Evolutionary conservation across 2,113 vertebrate species (phyloP), one percentile per base, ranked within the genome.

Genomic region (Megaceryle maxima): DNA sequence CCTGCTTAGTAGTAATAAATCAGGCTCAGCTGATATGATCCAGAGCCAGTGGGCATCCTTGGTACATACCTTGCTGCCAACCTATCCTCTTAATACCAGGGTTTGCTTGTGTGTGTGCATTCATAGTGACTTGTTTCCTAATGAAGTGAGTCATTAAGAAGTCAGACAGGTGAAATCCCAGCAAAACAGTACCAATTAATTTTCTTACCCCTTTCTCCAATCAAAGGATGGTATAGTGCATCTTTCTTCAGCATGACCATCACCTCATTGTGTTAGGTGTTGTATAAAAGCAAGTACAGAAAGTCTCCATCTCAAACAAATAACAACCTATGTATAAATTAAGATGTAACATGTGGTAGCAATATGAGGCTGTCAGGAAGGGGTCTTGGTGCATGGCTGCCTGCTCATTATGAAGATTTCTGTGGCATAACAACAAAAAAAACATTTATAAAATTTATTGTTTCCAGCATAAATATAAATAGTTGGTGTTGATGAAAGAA

Each of bases 391-490:
- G 50, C 75, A 46, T 1, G 3, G 26, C 35, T 89, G 37, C 28
- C 31, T 57, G 62, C 29, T 53, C 22, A 50, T 8, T 77, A 31
- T 57, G 37, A 92, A 37, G 28, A 69, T 64, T 81, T 88, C 68
- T 87, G 37, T 68, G 56, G 43, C 21, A 16, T 57, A 78, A 74
- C 25, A 73, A 25, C 22, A 81, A 82, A 87, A 85, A 20, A 77
- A 31, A 44, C 2, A 37, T 70, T 84, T 91, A 70, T 64, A 91
- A 75, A 84, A 67, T 90, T 94, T 84, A 73, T 88, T 97, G 41
- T 84, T 96, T 70, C 77, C 69, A 66, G 33, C 59, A 72, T 73
- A 95, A 97, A 87, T 91, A 60, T 55, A 60, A 91, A 56, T 63
- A 96, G 24, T 88, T 89, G 46, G 43, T 48, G 77, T 53, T 37